Conservation (phyloP, 2,888 invertebrate genomes). For the Scaptomyza tumidula region DNA sequence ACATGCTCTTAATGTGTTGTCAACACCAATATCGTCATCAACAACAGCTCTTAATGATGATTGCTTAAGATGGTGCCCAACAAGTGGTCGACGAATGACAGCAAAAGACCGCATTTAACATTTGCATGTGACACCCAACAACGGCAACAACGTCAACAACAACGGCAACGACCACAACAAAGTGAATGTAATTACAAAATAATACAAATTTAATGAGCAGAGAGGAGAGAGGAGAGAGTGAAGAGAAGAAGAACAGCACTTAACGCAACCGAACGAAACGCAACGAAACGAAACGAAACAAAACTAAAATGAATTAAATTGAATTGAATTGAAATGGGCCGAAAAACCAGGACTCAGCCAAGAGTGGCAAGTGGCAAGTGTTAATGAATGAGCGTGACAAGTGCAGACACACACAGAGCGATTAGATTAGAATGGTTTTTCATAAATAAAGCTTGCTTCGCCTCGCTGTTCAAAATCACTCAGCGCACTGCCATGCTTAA, state of each 20-base stretch:
- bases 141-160: not conserved
- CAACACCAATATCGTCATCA: conserved; percentile 5
- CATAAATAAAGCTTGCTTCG: conserved; percentile 31
- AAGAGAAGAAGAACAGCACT: not conserved
- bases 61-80: conserved; percentile 6
- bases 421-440: conserved; percentile 41
- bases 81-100: conserved; percentile 34
- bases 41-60: not conserved
- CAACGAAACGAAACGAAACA: not conserved
- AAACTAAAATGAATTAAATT: not conserved
- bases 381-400: conserved; percentile 37
- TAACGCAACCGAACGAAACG: not conserved
- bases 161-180: not conserved
- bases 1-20: conserved; percentile 31
- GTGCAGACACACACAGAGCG: conserved; percentile 29
- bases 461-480: conserved; percentile 14
- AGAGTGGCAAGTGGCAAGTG: conserved; percentile 6
- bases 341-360: not conserved
- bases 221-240: too few relatives aligned
- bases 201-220: conserved; percentile 44
- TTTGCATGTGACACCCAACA: conserved; percentile 15
- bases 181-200: conserved; percentile 45
- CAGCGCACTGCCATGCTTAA: not conserved
- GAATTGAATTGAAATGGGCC: not conserved
- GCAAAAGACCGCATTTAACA: conserved; percentile 12